A percentile compares a stretch with the other conserved stretches of the same genome.
Evolutionary conservation across 2,797 vertebrate genomes (phyloP).

Genomic region (Sylvia borin): DNA sequence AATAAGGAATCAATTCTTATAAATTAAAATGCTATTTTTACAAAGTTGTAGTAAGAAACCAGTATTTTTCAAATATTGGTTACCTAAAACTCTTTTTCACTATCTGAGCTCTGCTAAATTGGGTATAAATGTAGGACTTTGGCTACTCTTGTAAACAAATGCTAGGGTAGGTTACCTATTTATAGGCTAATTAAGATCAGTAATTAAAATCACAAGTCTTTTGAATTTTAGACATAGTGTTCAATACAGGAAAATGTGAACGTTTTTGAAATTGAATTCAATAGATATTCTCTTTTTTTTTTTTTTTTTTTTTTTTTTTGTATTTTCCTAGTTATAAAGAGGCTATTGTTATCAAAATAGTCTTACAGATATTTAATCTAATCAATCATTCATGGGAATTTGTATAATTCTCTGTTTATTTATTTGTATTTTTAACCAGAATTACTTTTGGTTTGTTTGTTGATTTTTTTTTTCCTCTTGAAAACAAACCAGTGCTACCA

Average conservation of each 20-base stretch:
- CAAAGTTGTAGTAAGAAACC: background rate
- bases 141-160: background rate
- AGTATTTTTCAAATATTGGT: background rate
- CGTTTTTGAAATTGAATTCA: background rate
- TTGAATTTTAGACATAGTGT: background rate
- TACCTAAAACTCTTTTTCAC: background rate
- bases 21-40: background rate
- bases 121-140: background rate
- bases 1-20: background rate
- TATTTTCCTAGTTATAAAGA: background rate
- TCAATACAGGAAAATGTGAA: background rate
- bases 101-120: background rate
- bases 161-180: background rate
- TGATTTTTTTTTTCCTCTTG: background rate
- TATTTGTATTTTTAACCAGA: background rate
- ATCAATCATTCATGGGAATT: background rate
- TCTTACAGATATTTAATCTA: background rate
- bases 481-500: background rate
- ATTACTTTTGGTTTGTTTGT: background rate
- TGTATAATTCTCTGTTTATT: background rate
- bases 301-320: rapidly evolving
- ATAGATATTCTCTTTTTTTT: background rate
- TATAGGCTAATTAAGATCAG: background rate
- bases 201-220: background rate
- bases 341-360: background rate